Evolutionary conservation across 1,140 invertebrate species (phyloP).

Genomic region (Drosophila kohkoa): DNA sequence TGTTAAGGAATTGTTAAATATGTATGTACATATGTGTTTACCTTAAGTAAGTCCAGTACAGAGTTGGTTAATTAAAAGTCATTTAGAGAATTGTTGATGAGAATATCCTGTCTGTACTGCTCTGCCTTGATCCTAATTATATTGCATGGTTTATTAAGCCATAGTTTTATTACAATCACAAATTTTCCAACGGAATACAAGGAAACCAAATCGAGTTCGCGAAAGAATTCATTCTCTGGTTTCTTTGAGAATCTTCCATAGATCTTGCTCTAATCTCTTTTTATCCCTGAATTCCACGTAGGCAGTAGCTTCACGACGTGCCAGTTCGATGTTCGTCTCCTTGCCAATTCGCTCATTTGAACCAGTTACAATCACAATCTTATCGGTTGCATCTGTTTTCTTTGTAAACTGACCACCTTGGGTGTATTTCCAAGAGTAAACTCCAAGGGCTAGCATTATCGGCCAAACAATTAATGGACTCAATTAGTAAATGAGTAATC

Average conservation of each 20-base stretch:
- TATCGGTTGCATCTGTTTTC: conserved; percentile 86
- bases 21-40: conserved; percentile 89
- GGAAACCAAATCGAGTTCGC: conserved; percentile 93
- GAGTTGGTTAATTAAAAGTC: conserved; percentile 96
- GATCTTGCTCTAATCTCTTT: conserved; percentile 90
- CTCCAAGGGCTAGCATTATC: too few species aligned
- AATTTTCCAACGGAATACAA: conserved; percentile 92
- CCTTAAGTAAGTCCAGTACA: conserved; percentile 91
- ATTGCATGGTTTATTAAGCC: not conserved
- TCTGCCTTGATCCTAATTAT: conserved; percentile 87
- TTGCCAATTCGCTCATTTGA: conserved; percentile 95
- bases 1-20: not conserved
- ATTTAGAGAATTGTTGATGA: conserved; percentile 94
- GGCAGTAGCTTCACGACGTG: conserved; percentile 90
- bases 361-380: conserved; percentile 94
- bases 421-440: conserved; percentile 85
- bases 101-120: conserved; percentile 89
- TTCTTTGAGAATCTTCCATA: conserved; percentile 90
- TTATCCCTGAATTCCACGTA: conserved; percentile 93
- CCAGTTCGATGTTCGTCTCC: conserved; percentile 91
- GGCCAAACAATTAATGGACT: too few species aligned
- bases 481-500: too few species aligned
- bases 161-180: conserved; percentile 85
- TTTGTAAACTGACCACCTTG: conserved; percentile 86
- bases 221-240: conserved; percentile 92